Evolutionary conservation across 1,140 invertebrate species (phyloP), one percentile per base, ranked within the genome.

Genomic region (Bombus huntii): DNA sequence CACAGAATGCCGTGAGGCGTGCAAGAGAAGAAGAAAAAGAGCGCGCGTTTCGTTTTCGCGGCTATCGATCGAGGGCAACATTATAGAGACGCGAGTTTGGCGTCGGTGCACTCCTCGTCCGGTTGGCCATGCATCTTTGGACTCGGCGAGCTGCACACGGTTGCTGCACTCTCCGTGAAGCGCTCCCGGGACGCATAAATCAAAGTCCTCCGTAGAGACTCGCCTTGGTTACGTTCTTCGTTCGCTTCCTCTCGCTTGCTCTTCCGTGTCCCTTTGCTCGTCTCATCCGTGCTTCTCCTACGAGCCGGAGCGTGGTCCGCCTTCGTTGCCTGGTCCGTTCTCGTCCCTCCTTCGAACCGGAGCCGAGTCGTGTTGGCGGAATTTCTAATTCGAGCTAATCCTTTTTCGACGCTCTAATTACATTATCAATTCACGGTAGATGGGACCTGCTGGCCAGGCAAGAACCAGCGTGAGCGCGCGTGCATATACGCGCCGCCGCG

Each of bases 371-470:
- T 84, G 81, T 83, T 82, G 76, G 81, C 89, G 83, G 87, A 92
- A 93, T 93, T 93, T 93, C 93, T 92, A 93, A 93, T 93, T 93
- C 92, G 92, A 80, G 92, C 91, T 93, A 93, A 93, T 93, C 91
- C 93, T 93, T 93, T 93, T 92, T 91, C 92, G 90, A 80, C 84
- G 89, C 78, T 88, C 87, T 88, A 93, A 93, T 93, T 93, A 93
- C 93, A 92, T 93, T 93, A 92, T 93, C 92, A 92, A 92, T 93
- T 92, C 90, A 92, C 89, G 83, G 89, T 83, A 86, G 89, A 91
- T 57, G 44, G 74, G 76, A 84, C 66, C 83, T 31, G 66, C 68
- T 71, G 76, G 66, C 25, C 66, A 22, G 31, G 6, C n/a, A 42
- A 66, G 70, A 65, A 76, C 66, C 79, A 73, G 79, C 66, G 81